These are phyloP conservation scores for Paradoxurus hermaphroditus DNA, from an alignment of 2,113 vertebrate genomes.

Conservation along the genomic window DNA sequence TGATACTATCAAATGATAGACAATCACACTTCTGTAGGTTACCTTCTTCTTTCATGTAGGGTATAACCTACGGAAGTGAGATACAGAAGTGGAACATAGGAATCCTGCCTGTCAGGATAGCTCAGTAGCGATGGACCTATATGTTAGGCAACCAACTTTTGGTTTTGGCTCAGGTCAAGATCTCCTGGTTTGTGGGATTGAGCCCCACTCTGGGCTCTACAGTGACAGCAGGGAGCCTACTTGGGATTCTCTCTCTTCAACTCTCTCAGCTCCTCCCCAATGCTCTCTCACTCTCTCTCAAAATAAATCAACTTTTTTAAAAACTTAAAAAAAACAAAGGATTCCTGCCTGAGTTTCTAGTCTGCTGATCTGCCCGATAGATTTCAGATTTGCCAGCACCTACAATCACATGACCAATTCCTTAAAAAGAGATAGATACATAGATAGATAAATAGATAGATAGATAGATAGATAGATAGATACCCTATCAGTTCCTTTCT, in stretches of 20 bases:
- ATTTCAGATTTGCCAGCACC: neutral
- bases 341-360: neutral
- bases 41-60: neutral
- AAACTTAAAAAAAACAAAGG: neutral
- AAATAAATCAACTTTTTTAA: too few relatives aligned
- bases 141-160: too few relatives aligned
- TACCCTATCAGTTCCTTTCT: neutral
- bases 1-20: neutral
- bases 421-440: neutral
- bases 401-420: neutral
- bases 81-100: neutral
- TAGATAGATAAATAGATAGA: neutral
- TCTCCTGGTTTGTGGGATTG: too few relatives aligned
- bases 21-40: neutral
- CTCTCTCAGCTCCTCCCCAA: too few relatives aligned
- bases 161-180: too few relatives aligned
- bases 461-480: neutral
- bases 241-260: too few relatives aligned
- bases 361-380: neutral
- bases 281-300: too few relatives aligned
- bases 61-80: neutral
- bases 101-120: neutral
- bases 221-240: too few relatives aligned
- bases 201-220: too few relatives aligned
- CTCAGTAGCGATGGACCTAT: too few relatives aligned